These are phyloP conservation scores for Venustaconcha ellipsiformis DNA, from an alignment of 1,140 invertebrate species.

Conservation along the genomic window DNA sequence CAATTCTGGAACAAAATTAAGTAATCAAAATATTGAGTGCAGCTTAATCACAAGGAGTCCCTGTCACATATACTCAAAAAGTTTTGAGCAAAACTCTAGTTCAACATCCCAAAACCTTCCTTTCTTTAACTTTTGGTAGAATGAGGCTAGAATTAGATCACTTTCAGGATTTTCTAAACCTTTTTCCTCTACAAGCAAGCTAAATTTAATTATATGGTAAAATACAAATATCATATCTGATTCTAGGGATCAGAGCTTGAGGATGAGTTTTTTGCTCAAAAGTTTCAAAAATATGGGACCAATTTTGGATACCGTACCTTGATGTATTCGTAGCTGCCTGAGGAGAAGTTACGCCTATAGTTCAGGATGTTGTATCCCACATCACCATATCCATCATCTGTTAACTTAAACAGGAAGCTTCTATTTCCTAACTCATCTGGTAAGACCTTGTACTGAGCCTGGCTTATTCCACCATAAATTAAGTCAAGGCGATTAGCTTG, in stretches of 20 bases:
- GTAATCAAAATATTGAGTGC: no score
- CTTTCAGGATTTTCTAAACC: neutral
- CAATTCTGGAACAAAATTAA: no score
- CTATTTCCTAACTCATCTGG: slow-evolving; percentile 43
- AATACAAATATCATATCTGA: no score
- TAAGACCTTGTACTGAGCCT: slow-evolving; percentile 59
- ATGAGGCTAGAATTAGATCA: neutral
- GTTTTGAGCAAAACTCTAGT: no score
- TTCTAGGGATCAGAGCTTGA: neutral
- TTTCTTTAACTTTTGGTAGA: neutral
- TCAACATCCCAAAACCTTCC: no score
- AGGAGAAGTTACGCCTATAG: slow-evolving; percentile 38
- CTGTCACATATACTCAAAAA: no score
- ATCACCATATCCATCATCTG: slow-evolving; percentile 57
- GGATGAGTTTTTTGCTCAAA: no score
- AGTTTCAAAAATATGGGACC: no score
- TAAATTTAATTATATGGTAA: neutral
- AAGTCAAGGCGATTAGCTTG: slow-evolving; percentile 41
- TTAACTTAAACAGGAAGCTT: slow-evolving; percentile 61
- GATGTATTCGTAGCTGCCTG: slow-evolving; percentile 43
- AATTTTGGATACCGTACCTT: slow-evolving; percentile 31
- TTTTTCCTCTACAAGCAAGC: no score
- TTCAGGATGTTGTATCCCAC: slow-evolving; percentile 62
- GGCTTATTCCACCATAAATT: slow-evolving; percentile 59
- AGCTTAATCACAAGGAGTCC: no score